Evolutionary conservation across 1,140 invertebrate genomes (phyloP).

Genomic region (Dendroctonus valens): DNA sequence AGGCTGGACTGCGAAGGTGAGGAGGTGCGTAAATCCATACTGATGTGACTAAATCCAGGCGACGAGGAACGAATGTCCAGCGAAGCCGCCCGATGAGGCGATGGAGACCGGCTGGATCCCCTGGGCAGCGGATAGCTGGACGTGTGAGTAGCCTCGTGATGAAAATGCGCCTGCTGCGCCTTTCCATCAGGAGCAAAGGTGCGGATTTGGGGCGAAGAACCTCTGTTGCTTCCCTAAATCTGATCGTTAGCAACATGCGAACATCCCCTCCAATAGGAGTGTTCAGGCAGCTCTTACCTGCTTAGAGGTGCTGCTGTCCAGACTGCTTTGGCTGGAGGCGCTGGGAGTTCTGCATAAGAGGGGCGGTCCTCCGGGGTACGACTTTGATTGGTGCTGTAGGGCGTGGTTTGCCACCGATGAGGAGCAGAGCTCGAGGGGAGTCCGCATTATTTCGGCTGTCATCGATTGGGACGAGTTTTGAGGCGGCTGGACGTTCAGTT

Average conservation of each 20-base stretch:
- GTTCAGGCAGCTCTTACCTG: constrained; percentile 51
- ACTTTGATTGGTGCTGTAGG: constrained; percentile 56
- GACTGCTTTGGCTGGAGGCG: constrained; percentile 75
- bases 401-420: constrained; percentile 39
- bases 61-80: constrained; percentile 65
- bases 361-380: constrained; percentile 54
- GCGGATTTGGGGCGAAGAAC: constrained; percentile 74
- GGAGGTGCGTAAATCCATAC: constrained; percentile 39
- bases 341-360: constrained; percentile 66
- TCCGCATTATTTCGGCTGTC: constrained; percentile 52
- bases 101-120: constrained; percentile 63
- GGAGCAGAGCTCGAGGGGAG: constrained; percentile 52
- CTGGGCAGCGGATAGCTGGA: constrained; percentile 53
- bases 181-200: constrained; percentile 73
- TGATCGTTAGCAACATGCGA: background rate
- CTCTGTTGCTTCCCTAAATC: constrained; percentile 58
- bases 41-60: constrained; percentile 44
- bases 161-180: constrained; percentile 46
- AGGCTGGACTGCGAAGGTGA: constrained; percentile 61
- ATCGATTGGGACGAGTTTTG: constrained; percentile 43
- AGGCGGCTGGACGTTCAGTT: constrained; percentile 59
- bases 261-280: too few species aligned
- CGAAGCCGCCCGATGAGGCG: constrained; percentile 71
- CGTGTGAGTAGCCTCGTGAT: constrained; percentile 51
- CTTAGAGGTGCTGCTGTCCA: constrained; percentile 69